Percentiles rank a stretch among this genome's conserved stretches.
phyloP scores from a whole-genome alignment of 2,797 vertebrate genomes.

The Atherinosoma microstoma region DNA sequence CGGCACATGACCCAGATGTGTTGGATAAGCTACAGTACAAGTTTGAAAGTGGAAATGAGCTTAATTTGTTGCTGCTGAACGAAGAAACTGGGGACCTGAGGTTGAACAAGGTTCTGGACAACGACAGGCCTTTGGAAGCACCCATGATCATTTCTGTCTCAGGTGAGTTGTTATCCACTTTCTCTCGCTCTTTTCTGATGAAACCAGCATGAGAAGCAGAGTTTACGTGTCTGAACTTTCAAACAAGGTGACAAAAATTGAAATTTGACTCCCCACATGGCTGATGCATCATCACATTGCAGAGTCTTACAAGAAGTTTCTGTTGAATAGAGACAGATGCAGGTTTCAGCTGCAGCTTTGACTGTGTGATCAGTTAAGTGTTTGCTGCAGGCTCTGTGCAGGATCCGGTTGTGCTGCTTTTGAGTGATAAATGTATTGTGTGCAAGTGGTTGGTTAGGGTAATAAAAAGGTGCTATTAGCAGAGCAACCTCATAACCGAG shows the following conservation, averaged over 20 bases:
- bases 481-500: constrained; percentile 42
- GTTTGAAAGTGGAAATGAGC: constrained; percentile 94
- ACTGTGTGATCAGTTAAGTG: constrained; percentile 41
- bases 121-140: constrained; percentile 93
- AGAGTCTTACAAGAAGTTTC: constrained; percentile 15
- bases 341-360: constrained; percentile 46
- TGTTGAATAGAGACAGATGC: constrained; percentile 9
- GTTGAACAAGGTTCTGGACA: constrained; percentile 93
- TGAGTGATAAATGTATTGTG: constrained; percentile 66
- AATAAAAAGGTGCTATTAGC: constrained; percentile 56
- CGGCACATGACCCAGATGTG: constrained; percentile 94
- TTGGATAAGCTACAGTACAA: constrained; percentile 92
- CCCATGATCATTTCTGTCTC: constrained; percentile 95
- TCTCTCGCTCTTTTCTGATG: not conserved
- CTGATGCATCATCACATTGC: constrained; percentile 11
- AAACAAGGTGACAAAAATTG: not conserved
- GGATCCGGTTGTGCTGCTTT: constrained; percentile 82
- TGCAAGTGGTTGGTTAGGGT: constrained; percentile 62
- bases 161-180: constrained; percentile 82
- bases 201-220: not conserved
- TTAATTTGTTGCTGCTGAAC: constrained; percentile 90
- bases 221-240: not conserved
- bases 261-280: constrained; percentile 3
- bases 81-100: constrained; percentile 91
- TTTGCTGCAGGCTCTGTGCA: constrained; percentile 73